These are phyloP conservation scores for Papilio gigon DNA, from an alignment of 2,888 invertebrate species.

Conservation along the genomic window DNA sequence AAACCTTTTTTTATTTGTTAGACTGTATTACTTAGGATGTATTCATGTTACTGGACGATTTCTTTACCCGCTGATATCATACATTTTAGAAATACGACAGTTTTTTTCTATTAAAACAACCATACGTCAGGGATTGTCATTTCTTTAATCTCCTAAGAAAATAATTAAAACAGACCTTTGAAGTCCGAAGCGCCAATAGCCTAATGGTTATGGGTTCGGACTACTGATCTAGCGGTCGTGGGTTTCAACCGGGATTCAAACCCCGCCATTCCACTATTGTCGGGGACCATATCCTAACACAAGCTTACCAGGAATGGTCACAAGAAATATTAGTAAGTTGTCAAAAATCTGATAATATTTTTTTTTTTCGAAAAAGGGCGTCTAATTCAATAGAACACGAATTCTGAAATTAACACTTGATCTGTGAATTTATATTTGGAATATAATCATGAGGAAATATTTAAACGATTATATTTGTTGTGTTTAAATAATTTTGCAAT, in stretches of 20 bases:
- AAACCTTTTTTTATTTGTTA: constrained; percentile 16
- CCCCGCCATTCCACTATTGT: too few relatives aligned
- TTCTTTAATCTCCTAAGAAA: too few relatives aligned
- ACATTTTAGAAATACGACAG: neutral
- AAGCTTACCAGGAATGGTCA: too few relatives aligned
- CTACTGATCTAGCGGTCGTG: too few relatives aligned
- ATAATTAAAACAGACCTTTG: neutral
- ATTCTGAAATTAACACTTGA: neutral
- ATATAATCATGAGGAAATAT: neutral
- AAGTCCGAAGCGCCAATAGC: too few relatives aligned
- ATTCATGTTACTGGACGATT: constrained; percentile 8
- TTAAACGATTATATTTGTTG: neutral
- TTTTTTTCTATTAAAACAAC: neutral
- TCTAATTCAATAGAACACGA: neutral
- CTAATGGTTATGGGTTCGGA: too few relatives aligned
- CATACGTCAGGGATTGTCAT: too few relatives aligned
- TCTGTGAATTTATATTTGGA: neutral
- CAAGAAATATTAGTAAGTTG: too few relatives aligned
- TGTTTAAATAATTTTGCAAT: neutral
- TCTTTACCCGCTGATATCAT: neutral
- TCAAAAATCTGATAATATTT: too few relatives aligned
- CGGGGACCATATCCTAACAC: too few relatives aligned
- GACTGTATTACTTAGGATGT: constrained; percentile 6
- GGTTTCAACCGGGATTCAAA: too few relatives aligned
- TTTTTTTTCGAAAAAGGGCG: too few relatives aligned